These are phyloP conservation scores for Cryptoblepharus egeriae DNA, from an alignment of 2,797 vertebrate species.

Conservation along the genomic window DNA sequence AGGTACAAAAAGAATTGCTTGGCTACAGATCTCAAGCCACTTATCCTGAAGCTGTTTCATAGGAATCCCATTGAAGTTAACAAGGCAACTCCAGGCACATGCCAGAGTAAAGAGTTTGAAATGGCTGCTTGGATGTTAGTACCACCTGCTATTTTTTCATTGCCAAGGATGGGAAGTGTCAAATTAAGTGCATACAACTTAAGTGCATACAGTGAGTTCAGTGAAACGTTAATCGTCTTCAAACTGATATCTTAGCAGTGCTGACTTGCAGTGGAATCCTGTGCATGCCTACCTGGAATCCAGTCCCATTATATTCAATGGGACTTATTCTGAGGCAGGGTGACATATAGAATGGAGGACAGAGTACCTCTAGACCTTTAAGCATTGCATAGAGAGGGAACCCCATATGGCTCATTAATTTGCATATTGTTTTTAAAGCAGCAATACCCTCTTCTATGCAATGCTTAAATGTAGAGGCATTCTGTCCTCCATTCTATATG, in stretches of 20 bases:
- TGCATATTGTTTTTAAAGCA: no score
- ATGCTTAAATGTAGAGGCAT: no score
- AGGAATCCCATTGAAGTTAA: conserved; percentile 7
- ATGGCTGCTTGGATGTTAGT: conserved; percentile 4
- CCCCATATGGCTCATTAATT: no score
- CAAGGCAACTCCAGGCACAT: background rate
- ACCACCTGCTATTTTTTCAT: background rate
- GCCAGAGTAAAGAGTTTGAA: conserved; percentile 5
- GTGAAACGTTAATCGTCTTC: background rate
- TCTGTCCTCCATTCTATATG: no score
- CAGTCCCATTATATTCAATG: no score
- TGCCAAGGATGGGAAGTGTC: background rate
- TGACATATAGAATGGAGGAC: no score
- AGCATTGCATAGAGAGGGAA: no score
- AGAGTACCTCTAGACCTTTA: no score
- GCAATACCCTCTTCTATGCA: no score
- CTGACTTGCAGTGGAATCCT: no score
- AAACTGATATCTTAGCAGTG: background rate
- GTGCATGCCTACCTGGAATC: no score
- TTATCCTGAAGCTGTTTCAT: conserved; percentile 15
- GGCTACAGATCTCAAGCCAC: background rate
- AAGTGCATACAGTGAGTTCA: background rate
- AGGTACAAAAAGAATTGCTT: background rate
- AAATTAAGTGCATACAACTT: background rate
- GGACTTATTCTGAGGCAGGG: no score